Base-by-base conservation (phyloP, 35 echinoderm and acorn worm species). In the Diadema setosum region DNA sequence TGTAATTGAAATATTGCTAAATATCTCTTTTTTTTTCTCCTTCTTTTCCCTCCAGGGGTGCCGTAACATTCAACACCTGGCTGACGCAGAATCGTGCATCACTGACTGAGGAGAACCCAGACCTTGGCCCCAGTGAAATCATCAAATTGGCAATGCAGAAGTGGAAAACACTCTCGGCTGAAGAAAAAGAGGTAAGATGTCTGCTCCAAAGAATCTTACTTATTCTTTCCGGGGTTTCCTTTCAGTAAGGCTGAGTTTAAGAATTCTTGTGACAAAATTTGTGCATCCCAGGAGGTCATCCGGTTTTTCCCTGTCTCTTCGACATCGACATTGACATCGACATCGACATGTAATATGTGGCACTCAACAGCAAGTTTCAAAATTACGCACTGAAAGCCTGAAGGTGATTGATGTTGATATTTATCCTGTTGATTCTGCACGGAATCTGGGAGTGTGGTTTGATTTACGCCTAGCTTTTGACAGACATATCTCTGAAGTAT, bases 51-150 rank as follows among this genome's bases (percentile, higher is more conserved):
- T 31, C 7, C 50, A 97, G 95, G 83, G 26, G 88, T 45, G 58
- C 81, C 58, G 91, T 92, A 33, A 85, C 92, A 42, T 98, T 98
- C 75, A 65, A 91, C 26, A 85, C 82, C 41, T 98, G 96, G 96
- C 67, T 98, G 25, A 58, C 84, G 23, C 55, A 94, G 55, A 98
- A 92, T 48, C 86, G 65, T 65, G 45, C 41, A 39, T 43, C 45
- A 17, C 80, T 98, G 14, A 56, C 69, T 43, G 81, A 87, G 56
- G 89, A 98, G 49, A 84, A 88, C 83, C 88, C 89, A 6, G 92
- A 91, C 15, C 3, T 92, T 23, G 58, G 23, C 27, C 74, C 70
- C 0, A 44, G 58, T 55, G 91, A 97, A 29, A 80, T 98, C 15
- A 65, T 91, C 23, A 98, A 98, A 86, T 24, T 91, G 55, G 96